Percentiles rank a stretch among this genome's conserved stretches.
Evolutionary conservation across 2,888 invertebrate genomes (phyloP).

Genomic region (Hedya salicella): DNA sequence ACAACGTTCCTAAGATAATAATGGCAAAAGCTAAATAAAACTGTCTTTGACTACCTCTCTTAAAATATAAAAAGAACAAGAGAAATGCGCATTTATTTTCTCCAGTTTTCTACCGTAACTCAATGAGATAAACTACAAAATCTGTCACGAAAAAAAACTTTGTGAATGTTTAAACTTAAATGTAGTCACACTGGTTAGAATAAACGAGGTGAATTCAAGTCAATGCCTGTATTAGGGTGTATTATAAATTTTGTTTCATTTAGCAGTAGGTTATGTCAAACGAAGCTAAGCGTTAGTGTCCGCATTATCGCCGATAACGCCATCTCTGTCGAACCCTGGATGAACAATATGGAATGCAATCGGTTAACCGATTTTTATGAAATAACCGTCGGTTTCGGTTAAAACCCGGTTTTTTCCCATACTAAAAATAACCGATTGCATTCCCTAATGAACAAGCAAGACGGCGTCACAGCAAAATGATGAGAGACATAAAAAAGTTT

Average conservation of each 20-base stretch:
- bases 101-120: too few species aligned
- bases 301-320: constrained; percentile 39
- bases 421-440: too few species aligned
- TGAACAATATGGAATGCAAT: constrained; percentile 20
- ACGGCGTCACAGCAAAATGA: constrained; percentile 5
- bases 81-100: too few species aligned
- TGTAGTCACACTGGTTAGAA: constrained; percentile 16
- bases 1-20: too few species aligned
- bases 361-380: too few species aligned
- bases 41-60: constrained; percentile 16
- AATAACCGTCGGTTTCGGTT: too few species aligned
- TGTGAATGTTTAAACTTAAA: not conserved
- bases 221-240: constrained; percentile 46
- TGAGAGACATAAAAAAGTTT: constrained; percentile 7
- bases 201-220: constrained; percentile 40
- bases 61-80: too few species aligned
- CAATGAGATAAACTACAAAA: too few species aligned
- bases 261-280: constrained; percentile 80
- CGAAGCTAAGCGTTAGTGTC: constrained; percentile 75
- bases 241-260: constrained; percentile 45
- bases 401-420: too few species aligned
- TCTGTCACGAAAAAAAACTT: too few species aligned
- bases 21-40: not conserved
- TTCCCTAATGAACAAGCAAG: too few species aligned
- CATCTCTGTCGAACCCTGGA: constrained; percentile 15